These are phyloP conservation scores for Orthosia incerta DNA, from an alignment of 2,888 invertebrate genomes.

Conservation along the genomic window DNA sequence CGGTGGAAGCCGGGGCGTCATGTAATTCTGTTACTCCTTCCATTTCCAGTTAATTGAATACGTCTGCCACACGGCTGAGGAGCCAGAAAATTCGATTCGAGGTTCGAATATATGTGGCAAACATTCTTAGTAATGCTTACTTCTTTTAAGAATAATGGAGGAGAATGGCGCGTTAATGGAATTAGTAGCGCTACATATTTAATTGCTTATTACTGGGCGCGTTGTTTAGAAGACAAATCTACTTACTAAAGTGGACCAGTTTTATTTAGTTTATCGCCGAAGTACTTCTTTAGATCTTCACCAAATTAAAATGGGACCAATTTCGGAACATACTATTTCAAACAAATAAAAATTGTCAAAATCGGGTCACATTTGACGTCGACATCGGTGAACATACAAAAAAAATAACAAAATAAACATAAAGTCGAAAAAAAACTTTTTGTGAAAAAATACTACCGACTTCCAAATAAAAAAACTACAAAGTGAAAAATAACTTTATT, in stretches of 20 bases:
- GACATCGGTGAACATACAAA: no score
- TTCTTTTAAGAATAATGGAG: constrained; percentile 42
- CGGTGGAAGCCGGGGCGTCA: constrained; percentile 67
- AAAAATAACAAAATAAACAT: no score
- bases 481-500: no score
- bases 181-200: constrained; percentile 41
- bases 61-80: constrained; percentile 67
- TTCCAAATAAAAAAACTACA: no score
- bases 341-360: no score
- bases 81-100: constrained; percentile 72
- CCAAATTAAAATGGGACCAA: no score
- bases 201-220: constrained; percentile 36
- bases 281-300: no score
- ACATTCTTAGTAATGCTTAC: constrained; percentile 53
- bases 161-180: constrained; percentile 40
- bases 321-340: no score
- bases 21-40: constrained; percentile 75
- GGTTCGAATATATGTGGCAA: constrained; percentile 59
- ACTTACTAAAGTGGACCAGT: not conserved
- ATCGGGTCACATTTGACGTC: no score
- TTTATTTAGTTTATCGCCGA: not conserved
- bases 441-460: no score
- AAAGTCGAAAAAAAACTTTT: no score
- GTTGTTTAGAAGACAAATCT: constrained; percentile 7
- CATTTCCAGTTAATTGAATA: constrained; percentile 78